Evolutionary conservation across 1,140 invertebrate genomes (phyloP), one percentile per base, ranked within the genome.

Genomic region (Phymorhynchus buccinoides): DNA sequence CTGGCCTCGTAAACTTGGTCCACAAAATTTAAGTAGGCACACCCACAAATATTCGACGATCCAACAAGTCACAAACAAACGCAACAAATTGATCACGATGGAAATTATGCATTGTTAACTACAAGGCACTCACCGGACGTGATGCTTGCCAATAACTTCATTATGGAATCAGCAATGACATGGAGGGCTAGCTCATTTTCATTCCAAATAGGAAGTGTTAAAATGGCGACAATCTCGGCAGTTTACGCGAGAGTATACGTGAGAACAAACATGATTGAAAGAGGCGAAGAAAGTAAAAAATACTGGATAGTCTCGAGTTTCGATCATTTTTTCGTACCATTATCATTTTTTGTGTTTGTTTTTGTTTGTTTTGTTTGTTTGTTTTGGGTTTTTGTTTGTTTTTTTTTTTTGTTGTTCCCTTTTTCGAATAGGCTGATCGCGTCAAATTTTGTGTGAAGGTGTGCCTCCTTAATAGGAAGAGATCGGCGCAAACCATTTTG

Each of bases 211-310:
- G 86, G 82, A 84, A 85, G 71, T 87, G 71, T 86, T 84, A 88
- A 88, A 79, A 89, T 89, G 88, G 88, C 87, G 85, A 86, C 85
- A n/a, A 82, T 88, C 68, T 85, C 87, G 79, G 41, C 44, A 14
- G 22, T 85, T 85, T 42, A n/a, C 80, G 73, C 56, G 77, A 52
- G 84, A 66, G 44, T 35, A n/a, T 48, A 6, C n/a, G n/a, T 7
- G 84, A 84, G 75, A 73, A 35, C 22, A 4, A n/a, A 42, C 18
- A 52, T 52, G 48, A 52, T 18, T 9, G 48, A 62, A 27, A 16
- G 14, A 62, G 22, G n/a, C 0, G n/a, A 62, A 52, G 22, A 3
- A 82, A 66, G 27, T 7, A 30, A 7, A 44, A 73, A 68, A 79
- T 52, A n/a, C 18, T 41, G 73, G 73, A 75, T 35, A 14, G 30